Percentiles rank a stretch among this genome's conserved stretches.
Conservation (phyloP, 2,113 vertebrate genomes). For the Lepisosteus osseus region DNA sequence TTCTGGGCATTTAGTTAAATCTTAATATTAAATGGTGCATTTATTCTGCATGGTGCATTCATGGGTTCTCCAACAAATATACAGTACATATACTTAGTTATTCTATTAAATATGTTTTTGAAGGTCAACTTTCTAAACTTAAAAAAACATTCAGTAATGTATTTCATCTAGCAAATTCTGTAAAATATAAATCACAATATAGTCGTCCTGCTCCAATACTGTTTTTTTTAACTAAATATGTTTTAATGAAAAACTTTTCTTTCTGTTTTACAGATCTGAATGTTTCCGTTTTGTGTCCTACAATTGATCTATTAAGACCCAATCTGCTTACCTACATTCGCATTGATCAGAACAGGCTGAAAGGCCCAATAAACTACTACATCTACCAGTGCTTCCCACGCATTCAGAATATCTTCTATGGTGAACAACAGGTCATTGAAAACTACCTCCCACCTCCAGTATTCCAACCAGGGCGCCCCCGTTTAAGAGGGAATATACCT, state of each 20-base stretch:
- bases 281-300: slow-evolving; percentile 73
- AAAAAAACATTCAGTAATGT: too few species aligned
- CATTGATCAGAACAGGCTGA: slow-evolving; percentile 74
- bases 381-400: slow-evolving; percentile 73
- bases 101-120: too few species aligned
- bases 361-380: slow-evolving; percentile 56
- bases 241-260: slow-evolving; percentile 4
- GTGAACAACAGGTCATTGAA: slow-evolving; percentile 59
- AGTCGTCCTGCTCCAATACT: too few species aligned
- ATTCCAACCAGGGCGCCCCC: neutral
- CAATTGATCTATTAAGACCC: slow-evolving; percentile 47
- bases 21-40: too few species aligned
- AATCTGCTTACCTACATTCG: slow-evolving; percentile 74
- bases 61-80: too few species aligned
- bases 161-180: too few species aligned
- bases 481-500: too few species aligned
- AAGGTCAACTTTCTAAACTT: too few species aligned
- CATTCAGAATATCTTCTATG: slow-evolving; percentile 71
- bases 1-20: too few species aligned
- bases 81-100: too few species aligned
- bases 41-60: too few species aligned
- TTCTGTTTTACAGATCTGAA: slow-evolving; percentile 68
- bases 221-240: neutral
- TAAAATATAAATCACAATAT: too few species aligned
- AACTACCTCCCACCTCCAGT: neutral